Evolutionary conservation across 1,140 invertebrate species (phyloP), one percentile per base, ranked within the genome.

Genomic region (Nautilus pompilius): DNA sequence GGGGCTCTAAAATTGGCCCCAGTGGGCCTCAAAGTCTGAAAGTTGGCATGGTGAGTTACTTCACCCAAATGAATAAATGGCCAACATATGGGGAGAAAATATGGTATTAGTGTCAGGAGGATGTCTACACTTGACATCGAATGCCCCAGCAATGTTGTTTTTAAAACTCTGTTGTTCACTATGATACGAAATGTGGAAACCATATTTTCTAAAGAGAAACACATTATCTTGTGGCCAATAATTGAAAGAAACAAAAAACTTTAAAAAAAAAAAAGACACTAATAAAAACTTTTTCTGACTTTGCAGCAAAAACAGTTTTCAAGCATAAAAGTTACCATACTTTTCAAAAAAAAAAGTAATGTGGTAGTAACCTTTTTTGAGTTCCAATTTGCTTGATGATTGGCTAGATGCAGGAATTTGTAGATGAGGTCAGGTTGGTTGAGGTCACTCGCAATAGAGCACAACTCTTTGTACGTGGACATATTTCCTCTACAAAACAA

Each of bases 361-460:
- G 34, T 28, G 32, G 57, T 28, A 56, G 63, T 46, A 65, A 85
- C 84, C 79, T 88, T 88, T 74, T 89, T 83, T 1, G 93, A 94
- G 73, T 93, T 95, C 94, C 94, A 98, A 26, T 92, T 87, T 4
- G 92, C 89, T 84, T 96, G 94, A 74, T 96, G 91, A 85, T 96
- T 95, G 4, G 93, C 93, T 60, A 98, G 83, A 80, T 95, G 90
- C 90, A 97, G 92, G 77, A 98, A 98, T 81, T 93, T 92, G 81
- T 97, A 98, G 63, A 96, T 88, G 48, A 98, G 86, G 80, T 97
- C 93, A 0, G 95, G 95, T 77, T 96, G 91, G 76, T 96, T 95
- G 33, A 97, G 84, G 83, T 96, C 93, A 5, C 92, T 93, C 1
- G 93, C 94, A 15, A 98, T 84, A 0, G 93, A 91, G 82, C 93